Base-by-base conservation (phyloP, 1,140 invertebrate species). In the Drosophila kepulauana region DNA sequence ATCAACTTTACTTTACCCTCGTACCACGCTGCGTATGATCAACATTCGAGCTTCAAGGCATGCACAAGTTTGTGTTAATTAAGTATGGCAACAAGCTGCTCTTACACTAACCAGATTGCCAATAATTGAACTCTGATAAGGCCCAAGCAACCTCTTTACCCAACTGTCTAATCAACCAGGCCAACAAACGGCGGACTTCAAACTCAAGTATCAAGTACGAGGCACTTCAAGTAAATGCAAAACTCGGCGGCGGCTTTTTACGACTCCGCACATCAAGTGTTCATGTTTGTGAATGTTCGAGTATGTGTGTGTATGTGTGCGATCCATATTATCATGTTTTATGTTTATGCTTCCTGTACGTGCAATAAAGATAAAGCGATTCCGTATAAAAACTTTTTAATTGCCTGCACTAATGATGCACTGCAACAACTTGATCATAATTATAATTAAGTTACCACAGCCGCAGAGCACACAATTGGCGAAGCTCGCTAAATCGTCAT, bases 391-490 rank as follows among this genome's bases (percentile, higher is more conserved):
- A 89, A 88, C 78, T 89, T 89, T 89, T 89, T 89, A 89, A 89
- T 89, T 89, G 85, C 85, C 85, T 89, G 85, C 85, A 89, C 85
- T 89, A 89, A 89, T 89, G 85, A 89, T 89, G 85, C 85, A 89
- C 75, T 90, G 86, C 81, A 85, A 79, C 68, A 85, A 89, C 85
- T 81, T 89, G 85, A 89, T 76, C 68, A 52, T 72, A 48, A 66
- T 85, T 85, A 89, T 89, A 85, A 88, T 89, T 78, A 85, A 81
- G 72, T 71, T 79, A 58, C 65, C 78, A 69, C 71, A 81, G 64
- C 65, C 43, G 35, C 10, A 49, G 13, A 6, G 5, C 4, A 59
- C 25, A 80, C 74, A 75, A 66, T 68, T 43, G 68, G 58, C 4
- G 33, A 30, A 49, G 33, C n/a, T 1, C 3, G 15, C 13, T 38